A percentile compares a stretch with the other conserved stretches of the same genome.
These are phyloP conservation scores for Euthynnus affinis DNA, from an alignment of 2,797 vertebrate genomes.

Conservation along the genomic window DNA sequence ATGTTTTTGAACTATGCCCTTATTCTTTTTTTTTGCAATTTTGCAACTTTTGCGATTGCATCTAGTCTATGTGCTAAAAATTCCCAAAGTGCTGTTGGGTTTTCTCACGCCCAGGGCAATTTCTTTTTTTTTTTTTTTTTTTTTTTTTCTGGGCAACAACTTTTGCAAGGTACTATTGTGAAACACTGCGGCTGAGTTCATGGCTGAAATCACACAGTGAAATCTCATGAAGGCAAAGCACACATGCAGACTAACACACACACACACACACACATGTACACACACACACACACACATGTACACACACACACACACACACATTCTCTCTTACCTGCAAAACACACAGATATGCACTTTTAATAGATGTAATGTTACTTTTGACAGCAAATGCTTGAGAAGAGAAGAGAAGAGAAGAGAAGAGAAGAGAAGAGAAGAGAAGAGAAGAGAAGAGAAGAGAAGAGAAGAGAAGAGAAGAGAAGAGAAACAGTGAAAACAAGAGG, in stretches of 20 bases:
- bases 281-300: no score
- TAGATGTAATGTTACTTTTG: constrained; percentile 4
- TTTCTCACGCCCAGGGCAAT: constrained; percentile 67
- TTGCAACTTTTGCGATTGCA: constrained; percentile 70
- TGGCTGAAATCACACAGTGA: constrained; percentile 23
- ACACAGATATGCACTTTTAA: background rate
- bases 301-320: no score
- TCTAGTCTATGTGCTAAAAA: constrained; percentile 62
- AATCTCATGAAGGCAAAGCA: background rate
- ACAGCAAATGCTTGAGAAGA: background rate
- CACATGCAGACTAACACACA: background rate
- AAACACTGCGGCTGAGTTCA: constrained; percentile 59
- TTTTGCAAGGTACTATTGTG: constrained; percentile 52
- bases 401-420: constrained; percentile 17
- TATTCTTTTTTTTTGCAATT: constrained; percentile 40
- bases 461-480: constrained; percentile 12
- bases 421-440: constrained; percentile 28
- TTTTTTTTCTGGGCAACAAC: constrained; percentile 44
- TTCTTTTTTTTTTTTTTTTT: constrained; percentile 28
- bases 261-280: background rate
- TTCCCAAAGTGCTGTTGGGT: constrained; percentile 53
- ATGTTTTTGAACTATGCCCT: constrained; percentile 52
- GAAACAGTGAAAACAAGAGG: constrained; percentile 36
- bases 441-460: constrained; percentile 15
- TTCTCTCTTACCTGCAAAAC: background rate